phyloP scores from a whole-genome alignment of 2,113 vertebrate genomes.

The Tupaia chinensis region DNA sequence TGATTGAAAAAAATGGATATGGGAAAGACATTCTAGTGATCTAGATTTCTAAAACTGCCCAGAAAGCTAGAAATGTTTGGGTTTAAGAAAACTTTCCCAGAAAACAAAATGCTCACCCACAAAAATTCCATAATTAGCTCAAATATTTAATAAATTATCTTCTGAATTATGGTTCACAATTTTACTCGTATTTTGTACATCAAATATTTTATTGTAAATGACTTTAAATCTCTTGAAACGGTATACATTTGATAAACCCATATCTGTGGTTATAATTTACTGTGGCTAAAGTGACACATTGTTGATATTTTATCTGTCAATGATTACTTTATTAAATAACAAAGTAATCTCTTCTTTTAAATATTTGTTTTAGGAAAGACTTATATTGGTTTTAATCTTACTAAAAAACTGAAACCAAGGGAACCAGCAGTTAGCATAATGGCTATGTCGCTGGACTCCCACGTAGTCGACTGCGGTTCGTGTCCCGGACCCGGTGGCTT shows the following conservation, averaged over 20 bases:
- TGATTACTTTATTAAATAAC: constrained; percentile 42
- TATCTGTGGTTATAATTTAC: constrained; percentile 24
- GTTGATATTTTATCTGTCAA: neutral
- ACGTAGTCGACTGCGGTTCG: too few species aligned
- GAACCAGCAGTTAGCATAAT: too few species aligned
- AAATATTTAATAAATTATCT: constrained; percentile 40
- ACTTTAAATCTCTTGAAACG: constrained; percentile 46
- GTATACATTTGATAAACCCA: constrained; percentile 2
- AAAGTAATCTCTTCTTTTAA: constrained; percentile 13
- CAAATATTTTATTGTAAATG: constrained; percentile 5
- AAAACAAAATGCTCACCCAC: neutral
- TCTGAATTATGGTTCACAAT: neutral
- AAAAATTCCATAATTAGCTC: constrained; percentile 31
- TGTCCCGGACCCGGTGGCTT: too few species aligned
- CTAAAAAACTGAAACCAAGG: constrained; percentile 1
- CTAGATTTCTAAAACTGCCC: neutral
- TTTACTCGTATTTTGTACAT: constrained; percentile 20
- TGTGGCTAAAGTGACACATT: neutral
- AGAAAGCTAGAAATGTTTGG: constrained; percentile 15
- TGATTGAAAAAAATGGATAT: neutral
- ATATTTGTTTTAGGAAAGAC: constrained; percentile 44
- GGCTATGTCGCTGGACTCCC: too few species aligned
- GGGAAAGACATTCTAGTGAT: neutral
- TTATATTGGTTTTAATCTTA: constrained; percentile 1
- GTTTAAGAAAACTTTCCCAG: constrained; percentile 8